Evolutionary conservation across 2,797 vertebrate genomes (phyloP).

Genomic region (Scomberomorus guttatus): DNA sequence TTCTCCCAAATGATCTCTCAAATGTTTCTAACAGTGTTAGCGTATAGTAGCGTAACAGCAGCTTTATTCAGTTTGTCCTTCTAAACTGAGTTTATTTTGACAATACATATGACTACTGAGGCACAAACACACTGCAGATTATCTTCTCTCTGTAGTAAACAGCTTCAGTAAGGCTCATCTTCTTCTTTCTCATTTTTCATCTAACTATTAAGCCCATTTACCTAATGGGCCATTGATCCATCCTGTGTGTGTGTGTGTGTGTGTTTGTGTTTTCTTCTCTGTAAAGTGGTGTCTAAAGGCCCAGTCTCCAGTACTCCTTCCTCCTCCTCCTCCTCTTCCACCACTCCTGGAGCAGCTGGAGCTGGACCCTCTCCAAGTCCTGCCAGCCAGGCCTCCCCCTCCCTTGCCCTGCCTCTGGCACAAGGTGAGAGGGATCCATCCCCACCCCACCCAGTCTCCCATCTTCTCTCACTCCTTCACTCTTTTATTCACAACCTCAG

Average conservation of each 20-base stretch:
- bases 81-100: conserved; percentile 10
- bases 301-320: conserved; percentile 80
- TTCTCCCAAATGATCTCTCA: neutral
- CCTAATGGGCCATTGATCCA: conserved; percentile 59
- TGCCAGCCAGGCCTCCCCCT: conserved; percentile 71
- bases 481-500: neutral
- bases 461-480: conserved; percentile 1
- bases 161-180: conserved; percentile 13
- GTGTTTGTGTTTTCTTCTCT: conserved; percentile 50
- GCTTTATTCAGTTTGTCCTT: neutral
- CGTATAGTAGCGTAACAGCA: neutral
- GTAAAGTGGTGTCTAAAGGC: conserved; percentile 88
- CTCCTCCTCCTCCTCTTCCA: conserved; percentile 55
- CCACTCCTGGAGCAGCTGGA: conserved; percentile 67
- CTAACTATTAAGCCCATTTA: conserved; percentile 26
- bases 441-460: neutral
- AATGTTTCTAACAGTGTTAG: neutral
- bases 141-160: conserved; percentile 4
- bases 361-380: conserved; percentile 73
- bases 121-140: neutral
- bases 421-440: conserved; percentile 78
- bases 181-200: conserved; percentile 48
- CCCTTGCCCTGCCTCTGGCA: conserved; percentile 80
- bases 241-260: conserved; percentile 46
- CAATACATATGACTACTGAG: neutral